A percentile compares a stretch with the other conserved stretches of the same genome.
These are phyloP conservation scores for Saccostrea echinata DNA, from an alignment of 1,140 invertebrate genomes.

Conservation along the genomic window DNA sequence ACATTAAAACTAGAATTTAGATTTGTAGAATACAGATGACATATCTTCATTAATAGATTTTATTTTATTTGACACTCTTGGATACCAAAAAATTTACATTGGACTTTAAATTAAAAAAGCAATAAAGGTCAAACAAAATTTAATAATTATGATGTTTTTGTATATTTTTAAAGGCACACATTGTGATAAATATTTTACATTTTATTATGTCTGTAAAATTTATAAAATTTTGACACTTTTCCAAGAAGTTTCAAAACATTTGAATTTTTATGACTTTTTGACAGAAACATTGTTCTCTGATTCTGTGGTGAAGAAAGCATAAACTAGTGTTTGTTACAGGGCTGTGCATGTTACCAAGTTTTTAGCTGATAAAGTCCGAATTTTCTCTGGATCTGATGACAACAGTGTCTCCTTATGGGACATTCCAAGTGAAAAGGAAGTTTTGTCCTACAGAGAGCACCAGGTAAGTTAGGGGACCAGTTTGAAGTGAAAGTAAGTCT, in stretches of 20 bases:
- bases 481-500: background rate
- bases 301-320: background rate
- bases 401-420: slow-evolving; percentile 94
- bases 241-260: background rate
- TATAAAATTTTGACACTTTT: background rate
- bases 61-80: too few relatives aligned
- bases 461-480: slow-evolving; percentile 71
- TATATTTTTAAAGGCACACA: background rate
- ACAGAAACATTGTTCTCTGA: background rate
- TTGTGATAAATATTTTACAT: background rate
- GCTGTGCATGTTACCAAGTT: slow-evolving; percentile 92
- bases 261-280: background rate
- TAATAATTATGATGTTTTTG: too few relatives aligned
- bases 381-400: slow-evolving; percentile 96
- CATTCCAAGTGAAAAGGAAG: slow-evolving; percentile 89
- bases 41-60: too few relatives aligned
- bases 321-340: slow-evolving; percentile 77
- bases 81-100: too few relatives aligned
- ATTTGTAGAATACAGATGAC: too few relatives aligned
- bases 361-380: slow-evolving; percentile 87
- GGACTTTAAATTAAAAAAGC: too few relatives aligned
- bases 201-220: background rate
- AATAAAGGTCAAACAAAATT: too few relatives aligned
- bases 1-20: too few relatives aligned
- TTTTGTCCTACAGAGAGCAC: slow-evolving; percentile 86